Evolutionary conservation across 2,797 vertebrate species (phyloP).

Genomic region (Pangasius larnaudii): DNA sequence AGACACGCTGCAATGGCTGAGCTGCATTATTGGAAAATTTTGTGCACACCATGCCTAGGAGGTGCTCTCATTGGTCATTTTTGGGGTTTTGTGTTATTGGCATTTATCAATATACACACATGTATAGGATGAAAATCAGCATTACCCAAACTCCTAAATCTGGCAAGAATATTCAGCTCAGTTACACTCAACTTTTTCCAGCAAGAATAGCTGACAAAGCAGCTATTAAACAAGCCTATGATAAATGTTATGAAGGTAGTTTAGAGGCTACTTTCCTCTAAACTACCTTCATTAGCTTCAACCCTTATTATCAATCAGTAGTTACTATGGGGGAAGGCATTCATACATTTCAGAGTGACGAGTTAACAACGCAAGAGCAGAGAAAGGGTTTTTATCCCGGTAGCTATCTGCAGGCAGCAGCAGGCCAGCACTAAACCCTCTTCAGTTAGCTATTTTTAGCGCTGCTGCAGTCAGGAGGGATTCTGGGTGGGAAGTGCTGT

Average conservation of each 20-base stretch:
- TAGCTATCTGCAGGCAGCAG: slow-evolving; percentile 45
- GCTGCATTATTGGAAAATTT: background rate
- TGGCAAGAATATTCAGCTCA: background rate
- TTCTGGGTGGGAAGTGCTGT: slow-evolving; percentile 48
- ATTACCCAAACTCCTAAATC: background rate
- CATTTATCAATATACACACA: background rate
- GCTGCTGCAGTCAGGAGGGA: slow-evolving; percentile 55
- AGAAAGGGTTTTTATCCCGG: slow-evolving; percentile 17
- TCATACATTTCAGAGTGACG: slow-evolving; percentile 25
- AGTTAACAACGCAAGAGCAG: slow-evolving; percentile 38
- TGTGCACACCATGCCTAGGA: background rate
- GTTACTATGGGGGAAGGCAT: slow-evolving; percentile 8
- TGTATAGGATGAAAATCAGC: background rate
- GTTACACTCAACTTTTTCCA: slow-evolving; percentile 19
- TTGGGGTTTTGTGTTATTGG: background rate
- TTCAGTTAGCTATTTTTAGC: slow-evolving; percentile 55
- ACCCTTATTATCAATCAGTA: slow-evolving; percentile 23
- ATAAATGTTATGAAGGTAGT: slow-evolving; percentile 43
- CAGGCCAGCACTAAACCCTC: slow-evolving; percentile 45
- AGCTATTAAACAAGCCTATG: slow-evolving; percentile 40
- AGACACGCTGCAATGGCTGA: background rate
- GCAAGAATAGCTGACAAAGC: slow-evolving; percentile 31
- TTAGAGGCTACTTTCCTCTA: slow-evolving; percentile 21
- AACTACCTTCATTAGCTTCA: slow-evolving; percentile 47
- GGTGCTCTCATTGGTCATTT: background rate